These are phyloP conservation scores for Aphelenchoides fujianensis DNA, from an alignment of 1,140 invertebrate species.

Conservation along the genomic window DNA sequence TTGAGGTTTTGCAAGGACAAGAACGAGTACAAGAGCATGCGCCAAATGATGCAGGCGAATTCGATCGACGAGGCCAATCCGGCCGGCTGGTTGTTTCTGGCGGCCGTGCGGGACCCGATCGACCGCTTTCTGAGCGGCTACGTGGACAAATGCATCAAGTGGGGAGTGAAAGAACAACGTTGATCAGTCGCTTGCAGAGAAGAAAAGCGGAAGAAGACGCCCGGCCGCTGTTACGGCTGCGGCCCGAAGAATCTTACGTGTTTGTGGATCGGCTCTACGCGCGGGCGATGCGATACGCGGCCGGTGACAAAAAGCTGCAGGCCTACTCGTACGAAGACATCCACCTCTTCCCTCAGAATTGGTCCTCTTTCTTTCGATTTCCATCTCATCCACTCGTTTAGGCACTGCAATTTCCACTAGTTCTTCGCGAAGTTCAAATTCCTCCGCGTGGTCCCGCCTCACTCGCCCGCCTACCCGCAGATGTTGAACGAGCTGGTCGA, in stretches of 20 bases:
- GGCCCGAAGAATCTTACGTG: constrained; percentile 17
- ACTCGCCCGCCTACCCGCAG: background rate
- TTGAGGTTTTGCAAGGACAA: constrained; percentile 21
- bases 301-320: background rate
- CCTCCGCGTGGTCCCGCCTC: background rate
- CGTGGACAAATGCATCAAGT: constrained; percentile 24
- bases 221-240: constrained; percentile 17
- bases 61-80: constrained; percentile 1
- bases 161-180: background rate
- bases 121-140: constrained; percentile 21
- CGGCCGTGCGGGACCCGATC: constrained; percentile 16
- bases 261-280: constrained; percentile 9
- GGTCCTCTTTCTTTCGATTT: background rate
- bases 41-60: background rate
- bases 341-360: constrained; percentile 26
- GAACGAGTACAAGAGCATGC: constrained; percentile 19
- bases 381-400: background rate
- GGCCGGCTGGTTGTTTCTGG: constrained; percentile 8
- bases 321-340: constrained; percentile 26
- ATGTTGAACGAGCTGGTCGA: background rate
- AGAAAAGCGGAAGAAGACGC: constrained; percentile 17
- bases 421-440: constrained; percentile 4
- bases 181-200: constrained; percentile 6
- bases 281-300: constrained; percentile 8
- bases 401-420: constrained; percentile 24